Evolutionary conservation across 2,797 vertebrate genomes (phyloP), one percentile per base, ranked within the genome.

Genomic region (Lepilemur ruficaudatus): DNA sequence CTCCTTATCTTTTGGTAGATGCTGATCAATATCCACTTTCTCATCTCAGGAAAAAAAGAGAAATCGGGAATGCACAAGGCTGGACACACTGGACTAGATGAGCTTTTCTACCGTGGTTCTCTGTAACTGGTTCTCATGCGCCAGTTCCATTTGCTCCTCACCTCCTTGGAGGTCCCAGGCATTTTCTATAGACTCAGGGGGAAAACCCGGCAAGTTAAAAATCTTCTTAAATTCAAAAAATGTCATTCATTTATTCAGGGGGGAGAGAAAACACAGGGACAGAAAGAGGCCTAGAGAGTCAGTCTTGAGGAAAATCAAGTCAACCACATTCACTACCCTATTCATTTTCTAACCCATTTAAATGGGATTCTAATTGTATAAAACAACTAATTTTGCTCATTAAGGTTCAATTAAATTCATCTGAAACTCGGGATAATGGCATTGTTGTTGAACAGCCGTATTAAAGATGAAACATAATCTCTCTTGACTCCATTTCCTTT

Each of bases 301-400:
- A 84, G 17, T 86, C 32, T 97, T 70, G 76, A 97, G 75, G 92
- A 98, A 97, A 93, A 97, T 91, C 93, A 97, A 97, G 73, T 55
- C 95, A 97, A 89, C 86, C 18, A 43, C 73, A 97, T 94, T 98
- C 97, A 95, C 85, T 32, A 82, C 83, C 73, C 69, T 96, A 95
- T 97, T 98, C 73, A 97, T 98, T 98, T 97, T 83, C 82, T 96
- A 97, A 95, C 84, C 35, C 46, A 91, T 96, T 97, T 94, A 98
- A 86, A 81, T 98, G 80, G 95, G 91, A 97, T 94, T 95, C 90
- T 98, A 98, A 98, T 98, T 98, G 97, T 86, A 96, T 87, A 96
- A 98, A 94, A 98, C 96, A 98, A 98, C 91, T 92, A 97, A 98
- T 98, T 98, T 98, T 97, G 89, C 97, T 98, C 95, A 98, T 98